Conservation (phyloP, 2,888 invertebrate species). For the Gymnoscelis rufifasciata region DNA sequence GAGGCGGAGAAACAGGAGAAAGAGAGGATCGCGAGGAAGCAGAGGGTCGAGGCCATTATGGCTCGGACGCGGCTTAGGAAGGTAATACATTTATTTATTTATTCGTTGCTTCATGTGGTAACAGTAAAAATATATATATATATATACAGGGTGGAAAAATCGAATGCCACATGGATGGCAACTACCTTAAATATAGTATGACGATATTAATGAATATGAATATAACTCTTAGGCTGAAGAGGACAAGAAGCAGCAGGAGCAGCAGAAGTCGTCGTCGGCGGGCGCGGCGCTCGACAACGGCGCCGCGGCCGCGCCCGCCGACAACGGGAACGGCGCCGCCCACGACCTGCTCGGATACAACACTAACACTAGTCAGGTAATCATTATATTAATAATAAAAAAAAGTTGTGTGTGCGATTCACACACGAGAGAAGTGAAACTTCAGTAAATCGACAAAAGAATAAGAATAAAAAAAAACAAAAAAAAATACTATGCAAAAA, state of each 20-base stretch:
- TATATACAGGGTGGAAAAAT: too few species aligned
- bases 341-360: conserved; percentile 49
- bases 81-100: conserved; percentile 38
- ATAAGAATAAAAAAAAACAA: too few species aligned
- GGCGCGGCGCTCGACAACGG: conserved; percentile 8
- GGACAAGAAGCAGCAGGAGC: conserved; percentile 60
- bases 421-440: too few species aligned
- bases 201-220: not conserved
- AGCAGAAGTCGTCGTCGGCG: conserved; percentile 2
- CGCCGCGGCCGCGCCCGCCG: conserved; percentile 18
- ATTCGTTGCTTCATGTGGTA: too few species aligned
- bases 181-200: too few species aligned
- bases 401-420: too few species aligned
- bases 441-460: too few species aligned
- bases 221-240: conserved; percentile 54
- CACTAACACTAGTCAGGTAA: conserved; percentile 48
- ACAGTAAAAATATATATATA: too few species aligned
- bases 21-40: conserved; percentile 91
- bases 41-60: conserved; percentile 96
- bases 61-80: conserved; percentile 85
- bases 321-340: conserved; percentile 56
- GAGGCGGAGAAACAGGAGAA: conserved; percentile 93
- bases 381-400: not conserved
- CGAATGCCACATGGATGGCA: too few species aligned
- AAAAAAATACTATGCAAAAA: too few species aligned